phyloP scores from a whole-genome alignment of 2,888 invertebrate genomes.

The Copidosoma aretas region DNA sequence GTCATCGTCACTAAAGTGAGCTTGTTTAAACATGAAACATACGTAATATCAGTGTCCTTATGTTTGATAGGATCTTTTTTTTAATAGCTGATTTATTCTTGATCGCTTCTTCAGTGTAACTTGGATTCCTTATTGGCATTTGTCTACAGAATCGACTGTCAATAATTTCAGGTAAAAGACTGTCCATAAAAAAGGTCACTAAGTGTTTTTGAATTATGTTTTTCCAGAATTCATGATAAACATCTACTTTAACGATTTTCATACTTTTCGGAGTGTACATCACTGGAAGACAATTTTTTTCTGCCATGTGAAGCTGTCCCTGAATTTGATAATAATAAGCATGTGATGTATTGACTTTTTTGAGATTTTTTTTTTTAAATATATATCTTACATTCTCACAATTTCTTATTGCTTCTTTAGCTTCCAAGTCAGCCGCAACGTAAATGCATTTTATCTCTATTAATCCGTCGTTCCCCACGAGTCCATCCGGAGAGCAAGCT shows the following conservation, averaged over 20 bases:
- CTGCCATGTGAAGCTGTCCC: constrained; percentile 43
- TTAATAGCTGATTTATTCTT: no score
- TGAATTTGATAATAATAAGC: constrained; percentile 44
- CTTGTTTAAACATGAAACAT: no score
- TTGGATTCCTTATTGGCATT: constrained; percentile 33
- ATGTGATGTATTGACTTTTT: constrained; percentile 35
- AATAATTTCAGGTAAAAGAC: constrained; percentile 46
- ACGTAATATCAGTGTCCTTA: no score
- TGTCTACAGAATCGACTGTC: constrained; percentile 37
- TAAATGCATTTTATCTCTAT: constrained; percentile 40
- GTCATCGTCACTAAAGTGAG: no score
- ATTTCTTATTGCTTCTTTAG: constrained; percentile 27
- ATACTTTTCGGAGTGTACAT: constrained; percentile 41
- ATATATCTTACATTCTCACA: not conserved
- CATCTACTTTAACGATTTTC: constrained; percentile 34
- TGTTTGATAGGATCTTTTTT: no score
- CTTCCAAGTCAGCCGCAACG: constrained; percentile 2
- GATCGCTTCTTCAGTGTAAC: not conserved
- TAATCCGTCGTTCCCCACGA: constrained; percentile 38
- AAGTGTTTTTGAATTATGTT: constrained; percentile 39
- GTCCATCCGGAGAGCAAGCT: constrained; percentile 40
- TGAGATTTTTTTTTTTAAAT: not conserved
- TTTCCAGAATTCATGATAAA: constrained; percentile 44
- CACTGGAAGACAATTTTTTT: constrained; percentile 40
- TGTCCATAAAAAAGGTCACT: constrained; percentile 40